Base-by-base conservation (phyloP, 2,797 vertebrate genomes). In the Anniella stebbinsi region DNA sequence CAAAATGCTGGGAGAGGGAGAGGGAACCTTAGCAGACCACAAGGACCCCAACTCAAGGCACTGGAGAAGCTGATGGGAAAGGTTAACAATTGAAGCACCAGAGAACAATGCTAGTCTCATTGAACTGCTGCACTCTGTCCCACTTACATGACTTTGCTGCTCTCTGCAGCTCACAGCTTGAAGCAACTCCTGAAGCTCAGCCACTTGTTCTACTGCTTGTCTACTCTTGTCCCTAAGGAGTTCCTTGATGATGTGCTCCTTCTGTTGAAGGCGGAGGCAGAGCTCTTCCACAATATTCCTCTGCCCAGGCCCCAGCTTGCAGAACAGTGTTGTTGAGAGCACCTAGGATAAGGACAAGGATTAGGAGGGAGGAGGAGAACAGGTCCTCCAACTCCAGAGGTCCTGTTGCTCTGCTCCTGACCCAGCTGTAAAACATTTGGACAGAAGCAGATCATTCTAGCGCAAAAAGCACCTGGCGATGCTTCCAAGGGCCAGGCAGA, bases 191-290 rank as follows among this genome's bases (percentile, higher is more conserved):
- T 97, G 98, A 88, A 99, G 96, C 96, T 99, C 98, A n/a, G 97
- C 92, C 87, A 98, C 97, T 2, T 99, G 98, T 87, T 99, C 97
- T 94, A 96, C 91, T 0, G 96, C 95, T 88, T 98, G 98, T 1
- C 15, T 94, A 86, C 92, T 98, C 3, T 97, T 95, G 92, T 98
- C 98, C 0, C 95, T 96, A 1, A 99, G 96, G 33, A 98, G 96
- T 70, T 98, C 98, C 96, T 99, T 98, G 89, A 99, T 97, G 96
- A 99, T 97, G 80, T 96, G 96, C 93, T 99, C 99, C 83, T 99
- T 99, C 36, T 97, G 97, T 90, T 98, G 98, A 51, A 99, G 98
- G 67, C 97, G 98, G 88, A 97, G 80, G 92, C 97, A 98, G 81
- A 99, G 97, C 87, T 98, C 98, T 93, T 98, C 98, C 23, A 98